Evolutionary conservation across 2,888 invertebrate genomes (phyloP), one percentile per base, ranked within the genome.

Genomic region (Cosmia trapezina): DNA sequence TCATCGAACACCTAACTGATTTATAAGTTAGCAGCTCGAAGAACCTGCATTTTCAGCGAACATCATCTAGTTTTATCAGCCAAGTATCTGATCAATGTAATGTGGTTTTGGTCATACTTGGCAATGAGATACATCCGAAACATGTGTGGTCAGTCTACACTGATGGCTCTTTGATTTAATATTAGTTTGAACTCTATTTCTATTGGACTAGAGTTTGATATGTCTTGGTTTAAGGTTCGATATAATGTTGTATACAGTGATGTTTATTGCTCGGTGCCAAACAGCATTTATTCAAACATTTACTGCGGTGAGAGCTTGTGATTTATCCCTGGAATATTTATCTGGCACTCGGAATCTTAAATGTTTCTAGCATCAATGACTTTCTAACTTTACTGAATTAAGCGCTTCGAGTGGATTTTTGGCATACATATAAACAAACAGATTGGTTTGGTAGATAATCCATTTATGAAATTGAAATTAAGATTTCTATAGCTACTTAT

Each of bases 251-350:
- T 62, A 62, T 62, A 59, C 33, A 19, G 49, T 75, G 56, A 71
- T 62, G 72, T 68, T 53, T 65, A 56, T 47, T 59, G 54, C 12
- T 14, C 12, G 22, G 1, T 22, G 7, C 22, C 22, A 54, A 54
- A 54, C 22, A 14, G 54, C 14, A 7, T 22, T 70, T 74, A 70
- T 74, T 70, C 62, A 66, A 54, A 54, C 22, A 22, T 54, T 54
- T 62, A 79, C 64, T 81, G 63, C n/a, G 53, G 67, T 53, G 66
- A 57, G 61, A 76, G 61, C 53, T 71, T 37, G 33, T 81, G 78
- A 74, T 67, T 61, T 37, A 65, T 63, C 41, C 41, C 43, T 43
- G 76, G 59, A 81, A 72, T 76, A 81, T 81, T 80, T 66, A 76
- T 72, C 37, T 37, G 17, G 14, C 62, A 57, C 60, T 81, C 51